These are phyloP conservation scores for Leucosticte australis DNA, from an alignment of 2,113 vertebrate species.

Conservation along the genomic window DNA sequence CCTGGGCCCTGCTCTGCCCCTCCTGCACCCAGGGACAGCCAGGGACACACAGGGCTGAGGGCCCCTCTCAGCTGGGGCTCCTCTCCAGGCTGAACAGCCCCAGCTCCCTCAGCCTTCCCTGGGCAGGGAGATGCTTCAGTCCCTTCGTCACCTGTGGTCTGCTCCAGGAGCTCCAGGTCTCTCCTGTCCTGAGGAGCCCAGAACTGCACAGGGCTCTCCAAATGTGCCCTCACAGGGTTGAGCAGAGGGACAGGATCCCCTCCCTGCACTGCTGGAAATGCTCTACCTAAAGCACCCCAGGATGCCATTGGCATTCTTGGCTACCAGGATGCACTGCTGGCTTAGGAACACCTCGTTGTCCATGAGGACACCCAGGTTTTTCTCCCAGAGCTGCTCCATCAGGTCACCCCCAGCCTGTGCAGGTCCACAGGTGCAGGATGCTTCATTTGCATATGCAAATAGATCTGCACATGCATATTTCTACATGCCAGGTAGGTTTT, in stretches of 20 bases:
- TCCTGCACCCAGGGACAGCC: background rate
- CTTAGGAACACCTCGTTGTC: background rate
- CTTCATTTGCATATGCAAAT: background rate
- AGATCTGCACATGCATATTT: no score
- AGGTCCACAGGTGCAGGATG: background rate
- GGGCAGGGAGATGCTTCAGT: no score
- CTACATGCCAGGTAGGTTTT: background rate
- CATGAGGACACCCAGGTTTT: rapidly evolving
- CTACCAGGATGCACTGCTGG: background rate
- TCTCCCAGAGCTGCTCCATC: background rate
- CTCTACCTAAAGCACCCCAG: background rate
- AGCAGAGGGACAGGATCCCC: background rate
- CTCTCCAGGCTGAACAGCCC: rapidly evolving
- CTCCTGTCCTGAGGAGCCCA: background rate
- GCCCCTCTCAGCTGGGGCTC: background rate
- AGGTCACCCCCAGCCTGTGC: background rate
- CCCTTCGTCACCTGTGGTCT: rapidly evolving
- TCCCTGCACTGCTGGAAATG: background rate
- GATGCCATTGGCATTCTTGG: background rate
- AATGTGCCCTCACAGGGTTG: background rate
- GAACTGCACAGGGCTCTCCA: rapidly evolving
- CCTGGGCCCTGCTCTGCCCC: background rate
- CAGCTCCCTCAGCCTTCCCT: background rate
- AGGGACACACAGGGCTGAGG: background rate
- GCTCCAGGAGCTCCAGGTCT: background rate